Base-by-base conservation (phyloP, 2,888 invertebrate species). In the Megalurothrips usitatus region DNA sequence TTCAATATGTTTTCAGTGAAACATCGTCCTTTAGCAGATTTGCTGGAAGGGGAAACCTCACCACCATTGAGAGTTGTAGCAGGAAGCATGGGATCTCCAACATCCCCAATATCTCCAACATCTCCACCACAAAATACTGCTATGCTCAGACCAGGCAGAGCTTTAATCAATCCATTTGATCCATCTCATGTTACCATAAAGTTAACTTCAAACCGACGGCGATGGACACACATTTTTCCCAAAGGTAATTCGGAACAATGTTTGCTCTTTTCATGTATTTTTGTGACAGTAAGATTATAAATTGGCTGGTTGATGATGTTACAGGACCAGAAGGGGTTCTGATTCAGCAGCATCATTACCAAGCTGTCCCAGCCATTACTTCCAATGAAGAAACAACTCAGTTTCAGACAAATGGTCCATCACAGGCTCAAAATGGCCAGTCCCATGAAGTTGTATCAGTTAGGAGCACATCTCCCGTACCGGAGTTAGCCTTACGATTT, bases 201-300 rank as follows among this genome's bases (percentile, higher is more conserved):
- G 87, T 89, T 97, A 79, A 98, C 98, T 0, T 97, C 98, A 80
- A 98, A 98, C 87, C 90, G 98, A 79, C 89, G 98, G 52, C 91
- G 99, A 81, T 99, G 99, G 99, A 98, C 98, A 0, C 99, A 99
- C 87, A 98, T 98, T 85, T 99, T 99, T 87, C 99, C 99, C 2
- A 95, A 96, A 90, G 94, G 93, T 92, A 84, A 81, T 80, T 82
- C 79, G 23, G 79, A 81, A 81, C 6, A 8, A 28, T 4, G 79
- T 79, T 63, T 78, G 11, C 26, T 11, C 23, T 28, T 78, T 63
- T 49, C 11, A 52, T 75, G 82, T n/a, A 80, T 58, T 81, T 82
- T 52, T 82, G 28, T n/a, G 28, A 26, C 14, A 52, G 23, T n/a
- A 81, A 79, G 23, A 63, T 47, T 81, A 19, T 82, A 63, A 82